Conservation (phyloP, 1,140 invertebrate genomes). For the Anastrepha ludens region DNA sequence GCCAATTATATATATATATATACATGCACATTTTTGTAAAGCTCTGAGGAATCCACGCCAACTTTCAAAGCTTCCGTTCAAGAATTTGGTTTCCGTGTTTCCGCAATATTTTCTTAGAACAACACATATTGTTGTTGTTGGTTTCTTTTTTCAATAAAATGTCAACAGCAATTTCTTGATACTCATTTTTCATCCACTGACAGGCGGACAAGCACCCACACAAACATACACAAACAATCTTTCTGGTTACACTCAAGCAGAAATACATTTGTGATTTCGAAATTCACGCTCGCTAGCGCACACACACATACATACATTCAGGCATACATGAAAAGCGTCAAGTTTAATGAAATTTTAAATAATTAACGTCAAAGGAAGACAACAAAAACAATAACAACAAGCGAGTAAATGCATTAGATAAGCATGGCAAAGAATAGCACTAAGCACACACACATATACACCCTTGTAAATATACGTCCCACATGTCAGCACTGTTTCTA, state of each 20-base stretch:
- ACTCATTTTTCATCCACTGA: slow-evolving; percentile 39
- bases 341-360: slow-evolving; percentile 34
- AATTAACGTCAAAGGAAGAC: neutral
- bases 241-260: neutral
- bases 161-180: neutral
- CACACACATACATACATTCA: neutral
- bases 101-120: slow-evolving; percentile 18
- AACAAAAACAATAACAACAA: neutral
- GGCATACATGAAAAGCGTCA: neutral
- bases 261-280: slow-evolving; percentile 3
- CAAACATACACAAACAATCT: neutral
- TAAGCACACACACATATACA: no score
- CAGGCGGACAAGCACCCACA: neutral
- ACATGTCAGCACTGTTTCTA: neutral
- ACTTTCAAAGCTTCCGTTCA: neutral
- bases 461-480: neutral
- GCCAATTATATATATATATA: no score
- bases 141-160: neutral
- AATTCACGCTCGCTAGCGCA: neutral
- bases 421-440: neutral
- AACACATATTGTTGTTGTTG: neutral
- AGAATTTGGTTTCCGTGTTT: slow-evolving; percentile 9
- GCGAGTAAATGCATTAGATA: neutral
- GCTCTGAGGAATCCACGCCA: no score
- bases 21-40: no score